phyloP scores from a whole-genome alignment of 2,888 invertebrate genomes.

The Dascillus cervinus region DNA sequence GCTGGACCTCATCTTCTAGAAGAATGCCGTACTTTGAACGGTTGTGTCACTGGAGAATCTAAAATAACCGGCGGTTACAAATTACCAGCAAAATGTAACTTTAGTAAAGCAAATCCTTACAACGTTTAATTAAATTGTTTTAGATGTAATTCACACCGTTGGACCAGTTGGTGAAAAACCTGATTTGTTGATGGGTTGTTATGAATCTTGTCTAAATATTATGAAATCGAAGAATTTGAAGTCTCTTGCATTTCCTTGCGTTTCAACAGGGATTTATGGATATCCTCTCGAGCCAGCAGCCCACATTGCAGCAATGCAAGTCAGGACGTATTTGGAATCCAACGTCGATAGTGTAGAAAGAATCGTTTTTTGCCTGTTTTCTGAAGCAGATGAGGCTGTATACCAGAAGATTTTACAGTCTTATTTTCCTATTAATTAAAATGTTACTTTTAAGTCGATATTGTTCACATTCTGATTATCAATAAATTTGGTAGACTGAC shows the following conservation, averaged over 20 bases:
- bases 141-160: conserved; percentile 86
- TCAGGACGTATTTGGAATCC: conserved; percentile 56
- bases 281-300: conserved; percentile 76
- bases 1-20: conserved; percentile 62
- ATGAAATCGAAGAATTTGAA: conserved; percentile 50
- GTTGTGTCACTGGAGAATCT: conserved; percentile 76
- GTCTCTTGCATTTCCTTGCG: conserved; percentile 80
- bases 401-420: conserved; percentile 64
- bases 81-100: conserved; percentile 77
- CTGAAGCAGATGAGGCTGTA: conserved; percentile 60
- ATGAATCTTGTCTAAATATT: conserved; percentile 56
- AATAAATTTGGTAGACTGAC: too few species aligned
- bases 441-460: too few species aligned
- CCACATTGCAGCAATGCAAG: conserved; percentile 60
- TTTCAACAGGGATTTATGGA: conserved; percentile 87
- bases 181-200: conserved; percentile 58
- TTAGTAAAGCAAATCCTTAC: not conserved
- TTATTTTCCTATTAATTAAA: conserved; percentile 57
- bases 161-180: conserved; percentile 73
- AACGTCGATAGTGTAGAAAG: conserved; percentile 52
- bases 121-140: conserved; percentile 27
- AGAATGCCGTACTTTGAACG: conserved; percentile 64
- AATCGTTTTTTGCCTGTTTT: conserved; percentile 74
- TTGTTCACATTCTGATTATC: too few species aligned
- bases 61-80: conserved; percentile 76